Base-by-base conservation (phyloP, 2,797 vertebrate species). In the Cuniculus paca region DNA sequence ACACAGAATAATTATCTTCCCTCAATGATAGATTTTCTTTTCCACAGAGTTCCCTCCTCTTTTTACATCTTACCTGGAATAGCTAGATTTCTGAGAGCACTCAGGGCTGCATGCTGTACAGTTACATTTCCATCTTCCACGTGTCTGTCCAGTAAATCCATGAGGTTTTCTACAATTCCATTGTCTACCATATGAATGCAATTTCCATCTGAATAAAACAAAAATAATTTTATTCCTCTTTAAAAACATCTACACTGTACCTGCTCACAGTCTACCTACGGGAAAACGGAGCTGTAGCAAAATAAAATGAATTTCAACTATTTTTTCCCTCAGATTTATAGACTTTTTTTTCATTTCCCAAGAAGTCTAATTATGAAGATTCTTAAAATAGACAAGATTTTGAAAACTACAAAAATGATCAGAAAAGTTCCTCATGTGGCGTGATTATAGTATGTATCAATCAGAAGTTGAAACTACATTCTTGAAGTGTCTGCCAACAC, bases 181-280 rank as follows among this genome's bases (percentile, higher is more conserved):
- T 98, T 99, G 98, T 99, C 99, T 97, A 99, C 99, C 99, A 99
- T 99, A 98, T 99, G 99, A 98, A 99, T 99, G 97, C 99, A 99
- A 94, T 99, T 99, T 89, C 99, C 99, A 22, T 99, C 99, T 99
- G 97, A 31, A 91, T 0, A 24, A 97, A 97, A 98, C 39, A 65
- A 97, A 97, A 95, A 19, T 6, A 89, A 68, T 82, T 89, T 85
- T 61, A n/a, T 50, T 75, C 39, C 26, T 58, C 72, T 93, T 63
- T 50, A 87, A 34, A 96, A 94, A 50, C 17, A 26, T 68, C 2
- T 68, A 39, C 52, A 77, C 28, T 77, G 7, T 34, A 36, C 31
- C 52, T 88, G 9, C 16, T 39, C 5, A 80, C 91, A 79, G 65
- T 50, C 22, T 80, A 91, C 63, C 89, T 16, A 63, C 61, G 45